Conservation (phyloP, 2,113 vertebrate species). For the Prunella fulvescens region DNA sequence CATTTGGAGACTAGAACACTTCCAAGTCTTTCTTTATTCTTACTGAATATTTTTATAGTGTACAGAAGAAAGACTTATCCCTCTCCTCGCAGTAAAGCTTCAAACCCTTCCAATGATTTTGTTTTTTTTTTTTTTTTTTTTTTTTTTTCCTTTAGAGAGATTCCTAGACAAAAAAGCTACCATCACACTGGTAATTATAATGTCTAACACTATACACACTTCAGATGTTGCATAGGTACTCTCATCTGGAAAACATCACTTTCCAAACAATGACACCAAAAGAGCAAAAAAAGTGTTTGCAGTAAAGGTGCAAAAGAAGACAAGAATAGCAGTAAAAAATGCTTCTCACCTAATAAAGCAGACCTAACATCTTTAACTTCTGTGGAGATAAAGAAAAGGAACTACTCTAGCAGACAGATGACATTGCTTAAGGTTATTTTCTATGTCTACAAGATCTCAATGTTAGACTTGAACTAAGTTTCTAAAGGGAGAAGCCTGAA, state of each 20-base stretch:
- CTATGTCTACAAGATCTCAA: not conserved
- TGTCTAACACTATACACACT: not conserved
- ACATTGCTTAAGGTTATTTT: not conserved
- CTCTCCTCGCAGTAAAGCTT: not conserved
- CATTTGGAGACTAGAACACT: not conserved
- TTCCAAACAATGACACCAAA: not conserved
- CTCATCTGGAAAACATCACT: not conserved
- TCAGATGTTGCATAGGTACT: not conserved
- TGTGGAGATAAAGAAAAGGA: not conserved
- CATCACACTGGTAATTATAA: not conserved
- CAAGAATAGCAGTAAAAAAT: not conserved
- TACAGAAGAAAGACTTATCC: not conserved
- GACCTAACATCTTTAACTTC: not conserved
- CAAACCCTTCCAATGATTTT: not conserved
- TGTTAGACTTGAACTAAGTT: not conserved
- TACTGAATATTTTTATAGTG: not conserved
- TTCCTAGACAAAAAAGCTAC: not conserved
- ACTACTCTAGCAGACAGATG: not conserved
- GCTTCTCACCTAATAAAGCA: not conserved
- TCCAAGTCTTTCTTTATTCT: not conserved
- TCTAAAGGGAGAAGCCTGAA: not conserved
- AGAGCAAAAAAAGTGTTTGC: not conserved
- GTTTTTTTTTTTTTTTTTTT: too few relatives aligned
- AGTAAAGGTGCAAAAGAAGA: not conserved
- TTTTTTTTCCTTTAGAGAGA: not conserved